phyloP scores from a whole-genome alignment of 2,888 invertebrate species.

The Sericinus montela region DNA sequence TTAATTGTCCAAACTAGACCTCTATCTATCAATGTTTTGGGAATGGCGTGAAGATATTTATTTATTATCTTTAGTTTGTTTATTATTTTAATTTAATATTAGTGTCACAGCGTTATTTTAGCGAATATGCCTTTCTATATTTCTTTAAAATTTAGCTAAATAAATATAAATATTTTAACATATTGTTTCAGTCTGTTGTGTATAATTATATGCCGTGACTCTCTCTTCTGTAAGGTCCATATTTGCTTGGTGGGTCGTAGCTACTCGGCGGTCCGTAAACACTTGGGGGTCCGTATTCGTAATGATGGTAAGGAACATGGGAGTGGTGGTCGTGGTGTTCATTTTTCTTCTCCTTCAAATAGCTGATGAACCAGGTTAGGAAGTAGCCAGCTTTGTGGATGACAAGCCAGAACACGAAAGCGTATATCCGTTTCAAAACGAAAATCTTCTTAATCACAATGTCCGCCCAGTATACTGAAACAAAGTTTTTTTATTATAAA shows the following conservation, averaged over 20 bases:
- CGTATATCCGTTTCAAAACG: slow-evolving; percentile 62
- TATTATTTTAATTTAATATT: too few relatives aligned
- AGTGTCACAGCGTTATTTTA: too few relatives aligned
- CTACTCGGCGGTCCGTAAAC: slow-evolving; percentile 28
- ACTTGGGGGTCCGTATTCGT: slow-evolving; percentile 34
- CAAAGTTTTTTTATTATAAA: too few relatives aligned
- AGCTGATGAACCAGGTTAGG: slow-evolving; percentile 62
- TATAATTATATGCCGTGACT: slow-evolving; percentile 23
- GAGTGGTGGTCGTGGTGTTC: slow-evolving; percentile 36
- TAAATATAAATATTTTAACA: too few relatives aligned
- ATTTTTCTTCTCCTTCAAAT: slow-evolving; percentile 59
- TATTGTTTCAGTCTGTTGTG: not conserved
- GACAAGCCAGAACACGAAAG: slow-evolving; percentile 62
- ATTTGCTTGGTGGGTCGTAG: not conserved
- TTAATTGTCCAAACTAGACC: too few relatives aligned
- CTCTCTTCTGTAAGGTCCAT: slow-evolving; percentile 35
- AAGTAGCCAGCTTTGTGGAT: slow-evolving; percentile 72
- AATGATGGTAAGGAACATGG: slow-evolving; percentile 30
- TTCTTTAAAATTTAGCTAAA: too few relatives aligned
- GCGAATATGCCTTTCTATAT: too few relatives aligned
- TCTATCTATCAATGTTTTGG: too few relatives aligned
- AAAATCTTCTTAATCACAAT: slow-evolving; percentile 66
- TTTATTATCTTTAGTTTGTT: too few relatives aligned
- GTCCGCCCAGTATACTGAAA: slow-evolving; percentile 66
- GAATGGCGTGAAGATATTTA: too few relatives aligned